Evolutionary conservation across 1,140 invertebrate species (phyloP), one percentile per base, ranked within the genome.

Genomic region (Philotrypesis tridentata): DNA sequence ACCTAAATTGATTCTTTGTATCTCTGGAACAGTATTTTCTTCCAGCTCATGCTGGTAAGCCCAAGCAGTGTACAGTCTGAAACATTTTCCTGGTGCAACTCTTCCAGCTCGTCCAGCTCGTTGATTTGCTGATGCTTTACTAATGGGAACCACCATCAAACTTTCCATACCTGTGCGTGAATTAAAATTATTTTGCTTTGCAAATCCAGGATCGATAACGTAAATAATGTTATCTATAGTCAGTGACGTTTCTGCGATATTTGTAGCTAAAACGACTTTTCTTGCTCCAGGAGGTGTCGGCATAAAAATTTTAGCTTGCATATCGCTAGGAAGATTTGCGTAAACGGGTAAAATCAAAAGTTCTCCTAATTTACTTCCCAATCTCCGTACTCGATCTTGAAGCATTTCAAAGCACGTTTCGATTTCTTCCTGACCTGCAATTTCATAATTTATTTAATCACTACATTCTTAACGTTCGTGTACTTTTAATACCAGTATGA

Each of bases 181-280:
- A 93, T 99, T 99, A 88, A 99, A 99, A 91, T 98, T 99, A 90
- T 99, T 99, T 92, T 99, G 98, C 90, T 99, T 99, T 65, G 97
- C 98, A 92, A 99, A 99, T 2, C 99, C 99, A 23, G 98, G 98
- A 94, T 99, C 99, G 85, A 99, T 99, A 0, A 99, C 99, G 92
- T 99, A 99, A 72, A 98, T 96, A 84, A 99, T 99, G 86, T 99
- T 99, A 90, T 99, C 99, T 85, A 99, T 99, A 1, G 99, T 99
- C 12, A 99, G 92, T 6, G 98, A 99, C 25, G 99, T 99, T 93
- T 99, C 98, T 1, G 99, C 99, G 89, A 99, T 99, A 90, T 99
- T 99, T 27, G 99, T 99, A 1, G 99, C 99, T 27, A 99, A 91
- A 23, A 99, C 95, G 31, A 99, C 97, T 95, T 98, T 99, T 86